A percentile compares a stretch with the other conserved stretches of the same genome.
Conservation (phyloP, 2,113 vertebrate species). For the Callipepla squamata region DNA sequence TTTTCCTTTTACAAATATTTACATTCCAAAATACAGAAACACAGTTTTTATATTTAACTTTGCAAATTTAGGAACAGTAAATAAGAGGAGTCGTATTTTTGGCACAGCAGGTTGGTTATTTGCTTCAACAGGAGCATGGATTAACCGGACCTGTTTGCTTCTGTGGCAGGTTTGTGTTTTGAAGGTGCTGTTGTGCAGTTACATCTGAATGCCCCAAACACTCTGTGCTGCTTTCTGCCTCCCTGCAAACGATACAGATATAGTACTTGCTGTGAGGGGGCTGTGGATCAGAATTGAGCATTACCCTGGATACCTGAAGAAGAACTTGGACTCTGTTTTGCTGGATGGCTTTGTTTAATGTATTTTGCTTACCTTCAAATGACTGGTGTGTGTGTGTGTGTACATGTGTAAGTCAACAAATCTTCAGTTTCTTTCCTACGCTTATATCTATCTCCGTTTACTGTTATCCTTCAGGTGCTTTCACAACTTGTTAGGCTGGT, state of each 20-base stretch:
- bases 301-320: neutral
- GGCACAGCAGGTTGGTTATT: neutral
- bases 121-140: neutral
- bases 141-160: neutral
- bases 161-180: neutral
- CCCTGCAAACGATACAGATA: neutral
- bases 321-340: neutral
- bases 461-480: neutral
- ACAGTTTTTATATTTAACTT: neutral
- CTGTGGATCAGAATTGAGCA: neutral
- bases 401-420: neutral
- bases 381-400: neutral
- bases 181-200: neutral
- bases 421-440: too few relatives aligned
- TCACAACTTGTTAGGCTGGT: neutral
- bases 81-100: neutral
- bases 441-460: neutral
- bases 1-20: neutral
- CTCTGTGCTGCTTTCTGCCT: neutral
- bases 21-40: neutral
- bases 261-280: rapidly evolving
- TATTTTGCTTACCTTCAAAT: neutral
- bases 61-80: neutral
- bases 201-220: neutral
- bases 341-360: neutral